phyloP scores from a whole-genome alignment of 2,888 invertebrate species.

The Thereva unica region DNA sequence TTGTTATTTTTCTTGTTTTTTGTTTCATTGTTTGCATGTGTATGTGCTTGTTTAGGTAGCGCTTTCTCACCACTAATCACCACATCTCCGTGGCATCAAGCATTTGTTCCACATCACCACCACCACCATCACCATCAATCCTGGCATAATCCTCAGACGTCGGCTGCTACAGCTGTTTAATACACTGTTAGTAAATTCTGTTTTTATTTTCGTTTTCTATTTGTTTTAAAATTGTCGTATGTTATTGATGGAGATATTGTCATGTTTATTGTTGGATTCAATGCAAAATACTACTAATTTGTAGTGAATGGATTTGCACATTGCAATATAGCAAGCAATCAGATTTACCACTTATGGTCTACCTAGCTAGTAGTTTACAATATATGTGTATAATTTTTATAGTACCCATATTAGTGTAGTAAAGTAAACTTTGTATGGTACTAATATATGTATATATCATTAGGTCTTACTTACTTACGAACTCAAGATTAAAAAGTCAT shows the following conservation, averaged over 20 bases:
- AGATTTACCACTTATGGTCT: too few species aligned
- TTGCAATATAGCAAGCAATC: too few species aligned
- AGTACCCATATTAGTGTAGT: too few species aligned
- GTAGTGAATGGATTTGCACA: too few species aligned
- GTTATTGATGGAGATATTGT: not conserved
- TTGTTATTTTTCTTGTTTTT: conserved; percentile 2
- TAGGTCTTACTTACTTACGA: too few species aligned
- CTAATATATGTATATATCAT: too few species aligned
- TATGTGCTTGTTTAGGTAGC: conserved; percentile 52
- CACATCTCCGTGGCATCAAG: conserved; percentile 58
- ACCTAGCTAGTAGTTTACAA: too few species aligned
- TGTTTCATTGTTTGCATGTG: conserved; percentile 24
- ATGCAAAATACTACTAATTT: not conserved
- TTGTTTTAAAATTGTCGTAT: conserved; percentile 1
- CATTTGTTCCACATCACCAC: conserved; percentile 54
- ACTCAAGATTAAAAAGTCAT: too few species aligned
- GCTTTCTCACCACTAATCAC: conserved; percentile 58
- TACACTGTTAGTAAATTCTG: conserved; percentile 24
- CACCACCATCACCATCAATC: conserved; percentile 56
- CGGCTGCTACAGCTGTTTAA: conserved; percentile 56
- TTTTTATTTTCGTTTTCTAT: conserved; percentile 10
- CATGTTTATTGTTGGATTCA: not conserved
- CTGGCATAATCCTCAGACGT: conserved; percentile 57
- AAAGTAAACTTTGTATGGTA: too few species aligned
- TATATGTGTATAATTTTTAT: too few species aligned